A percentile compares a stretch with the other conserved stretches of the same genome.
Evolutionary conservation across 1,140 invertebrate species (phyloP).

Genomic region (Papilio glaucus): DNA sequence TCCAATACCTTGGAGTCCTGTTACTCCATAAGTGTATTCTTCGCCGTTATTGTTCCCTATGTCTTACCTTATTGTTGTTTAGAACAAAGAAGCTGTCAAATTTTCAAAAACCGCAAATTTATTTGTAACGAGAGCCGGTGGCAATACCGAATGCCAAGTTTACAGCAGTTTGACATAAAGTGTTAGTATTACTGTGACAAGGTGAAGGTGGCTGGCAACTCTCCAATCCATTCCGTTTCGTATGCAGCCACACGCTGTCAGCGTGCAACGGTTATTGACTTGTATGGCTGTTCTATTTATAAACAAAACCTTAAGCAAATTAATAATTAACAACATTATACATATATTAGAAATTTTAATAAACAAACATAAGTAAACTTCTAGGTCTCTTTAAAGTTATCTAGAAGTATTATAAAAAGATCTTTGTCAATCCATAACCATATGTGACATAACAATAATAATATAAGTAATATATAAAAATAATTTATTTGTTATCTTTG

Average conservation of each 20-base stretch:
- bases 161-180: slow-evolving; percentile 10
- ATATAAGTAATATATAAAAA: no score
- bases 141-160: not conserved
- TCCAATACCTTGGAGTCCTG: no score
- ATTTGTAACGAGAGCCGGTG: not conserved
- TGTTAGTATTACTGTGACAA: not conserved
- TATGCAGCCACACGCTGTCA: not conserved
- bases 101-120: not conserved
- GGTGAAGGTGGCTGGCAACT: slow-evolving; percentile 16
- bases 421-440: no score
- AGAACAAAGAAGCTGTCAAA: not conserved
- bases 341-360: no score
- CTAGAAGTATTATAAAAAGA: no score
- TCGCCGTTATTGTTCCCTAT: not conserved
- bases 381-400: no score
- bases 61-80: not conserved
- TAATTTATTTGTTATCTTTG: no score
- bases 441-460: no score
- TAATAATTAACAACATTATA: not conserved
- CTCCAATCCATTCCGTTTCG: slow-evolving; percentile 15
- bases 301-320: not conserved
- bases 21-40: no score
- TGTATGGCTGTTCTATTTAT: slow-evolving; percentile 11
- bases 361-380: no score
- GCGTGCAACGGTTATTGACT: slow-evolving; percentile 32